phyloP scores from a whole-genome alignment of 1,140 invertebrate species.

The Drosophila virilis region DNA sequence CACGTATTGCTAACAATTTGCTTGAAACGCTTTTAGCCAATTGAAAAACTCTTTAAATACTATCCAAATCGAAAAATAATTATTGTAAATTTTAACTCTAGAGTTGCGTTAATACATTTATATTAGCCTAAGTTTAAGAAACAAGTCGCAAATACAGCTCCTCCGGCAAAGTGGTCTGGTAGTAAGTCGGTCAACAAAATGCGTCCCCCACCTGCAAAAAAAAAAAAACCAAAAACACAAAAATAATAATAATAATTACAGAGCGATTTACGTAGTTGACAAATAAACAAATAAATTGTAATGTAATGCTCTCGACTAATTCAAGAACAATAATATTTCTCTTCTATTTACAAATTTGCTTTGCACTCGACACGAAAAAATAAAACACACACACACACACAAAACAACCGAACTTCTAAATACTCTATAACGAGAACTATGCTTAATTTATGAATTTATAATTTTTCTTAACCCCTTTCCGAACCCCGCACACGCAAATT shows the following conservation, averaged over 20 bases:
- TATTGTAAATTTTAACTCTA: not conserved
- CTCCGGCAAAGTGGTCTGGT: constrained; percentile 52
- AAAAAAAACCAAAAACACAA: not conserved
- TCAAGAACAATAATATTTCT: constrained; percentile 64
- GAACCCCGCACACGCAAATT: no score
- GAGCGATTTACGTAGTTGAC: not conserved
- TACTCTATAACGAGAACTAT: constrained; percentile 3
- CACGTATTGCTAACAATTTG: not conserved
- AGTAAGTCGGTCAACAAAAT: constrained; percentile 36
- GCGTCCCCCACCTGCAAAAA: not conserved
- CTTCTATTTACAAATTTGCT: constrained; percentile 74
- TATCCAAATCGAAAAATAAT: not conserved
- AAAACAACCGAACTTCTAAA: constrained; percentile 22
- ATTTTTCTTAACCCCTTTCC: no score
- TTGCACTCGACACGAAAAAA: constrained; percentile 54
- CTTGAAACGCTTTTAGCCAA: not conserved
- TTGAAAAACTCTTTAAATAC: not conserved
- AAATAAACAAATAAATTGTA: not conserved
- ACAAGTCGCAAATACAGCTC: constrained; percentile 13
- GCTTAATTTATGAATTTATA: constrained; percentile 1
- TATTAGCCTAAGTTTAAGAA: not conserved
- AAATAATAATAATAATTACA: constrained; percentile 6
- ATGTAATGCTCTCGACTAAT: constrained; percentile 55
- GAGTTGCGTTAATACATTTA: not conserved
- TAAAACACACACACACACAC: constrained; percentile 15